Evolutionary conservation across 2,113 vertebrate species (phyloP).

Genomic region (Ceuthmochares aereus): DNA sequence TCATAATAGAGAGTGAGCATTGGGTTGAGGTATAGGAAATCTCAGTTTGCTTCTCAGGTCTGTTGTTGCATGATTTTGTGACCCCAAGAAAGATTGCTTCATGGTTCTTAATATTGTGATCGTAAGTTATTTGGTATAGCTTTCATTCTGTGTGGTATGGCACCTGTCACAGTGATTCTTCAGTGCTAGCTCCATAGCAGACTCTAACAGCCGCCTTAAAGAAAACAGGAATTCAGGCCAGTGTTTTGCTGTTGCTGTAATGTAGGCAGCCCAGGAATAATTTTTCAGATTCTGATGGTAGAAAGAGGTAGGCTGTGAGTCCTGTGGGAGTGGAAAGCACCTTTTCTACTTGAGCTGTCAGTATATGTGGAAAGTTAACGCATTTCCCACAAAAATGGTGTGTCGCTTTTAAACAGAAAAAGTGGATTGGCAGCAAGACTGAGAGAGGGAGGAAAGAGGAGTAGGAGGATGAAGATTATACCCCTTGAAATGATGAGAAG

Average conservation of each 20-base stretch:
- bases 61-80: neutral
- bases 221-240: neutral
- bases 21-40: neutral
- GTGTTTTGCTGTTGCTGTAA: neutral
- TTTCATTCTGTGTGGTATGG: neutral
- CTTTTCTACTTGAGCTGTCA: slow-evolving; percentile 17
- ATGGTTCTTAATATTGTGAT: neutral
- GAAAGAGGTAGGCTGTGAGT: slow-evolving; percentile 28
- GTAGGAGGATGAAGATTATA: neutral
- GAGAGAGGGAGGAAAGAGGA: neutral
- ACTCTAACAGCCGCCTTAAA: neutral
- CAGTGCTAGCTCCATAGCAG: neutral
- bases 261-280: neutral
- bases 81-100: neutral
- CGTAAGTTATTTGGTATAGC: neutral
- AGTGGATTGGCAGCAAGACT: neutral
- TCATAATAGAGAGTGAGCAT: neutral
- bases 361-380: neutral
- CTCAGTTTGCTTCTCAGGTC: neutral
- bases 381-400: neutral
- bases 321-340: neutral
- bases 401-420: neutral
- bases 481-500: neutral
- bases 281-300: slow-evolving; percentile 13
- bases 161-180: neutral